Percentiles rank a stretch among this genome's conserved stretches.
phyloP scores from a whole-genome alignment of 1,140 invertebrate species.

The Phocides pigmalion region DNA sequence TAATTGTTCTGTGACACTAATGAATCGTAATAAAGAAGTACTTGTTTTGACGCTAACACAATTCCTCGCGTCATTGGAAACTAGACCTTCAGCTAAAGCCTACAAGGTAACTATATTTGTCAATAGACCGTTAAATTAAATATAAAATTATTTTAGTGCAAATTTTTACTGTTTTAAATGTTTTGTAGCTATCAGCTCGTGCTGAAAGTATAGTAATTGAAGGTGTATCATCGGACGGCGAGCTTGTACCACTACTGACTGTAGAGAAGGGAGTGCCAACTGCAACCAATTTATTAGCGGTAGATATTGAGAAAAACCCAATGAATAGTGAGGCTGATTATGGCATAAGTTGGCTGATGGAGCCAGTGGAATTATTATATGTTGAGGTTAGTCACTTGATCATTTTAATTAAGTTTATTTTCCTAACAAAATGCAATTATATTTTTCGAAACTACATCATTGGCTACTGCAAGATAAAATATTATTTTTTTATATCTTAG shows the following conservation, averaged over 20 bases:
- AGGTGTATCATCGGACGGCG: conserved; percentile 89
- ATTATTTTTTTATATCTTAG: conserved; percentile 70
- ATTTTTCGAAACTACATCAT: no score
- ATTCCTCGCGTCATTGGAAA: conserved; percentile 89
- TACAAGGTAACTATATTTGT: conserved; percentile 83
- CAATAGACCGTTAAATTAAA: no score
- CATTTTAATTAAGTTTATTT: neutral
- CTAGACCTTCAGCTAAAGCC: conserved; percentile 87
- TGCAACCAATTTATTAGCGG: conserved; percentile 88
- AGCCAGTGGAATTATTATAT: conserved; percentile 91
- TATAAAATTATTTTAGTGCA: neutral
- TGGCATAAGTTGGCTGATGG: conserved; percentile 87
- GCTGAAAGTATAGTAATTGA: conserved; percentile 92
- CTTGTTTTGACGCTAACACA: conserved; percentile 90
- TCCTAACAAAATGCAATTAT: neutral
- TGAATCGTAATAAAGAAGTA: conserved; percentile 89
- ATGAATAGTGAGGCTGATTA: conserved; percentile 88
- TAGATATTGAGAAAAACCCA: conserved; percentile 91
- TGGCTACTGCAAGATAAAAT: neutral
- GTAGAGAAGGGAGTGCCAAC: conserved; percentile 86
- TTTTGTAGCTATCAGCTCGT: conserved; percentile 85
- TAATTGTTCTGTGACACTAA: conserved; percentile 88
- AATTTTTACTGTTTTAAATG: neutral
- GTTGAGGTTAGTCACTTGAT: conserved; percentile 86
- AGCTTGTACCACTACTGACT: conserved; percentile 89